Base-by-base conservation (phyloP, 1,140 invertebrate species). In the Megathymus violae region DNA sequence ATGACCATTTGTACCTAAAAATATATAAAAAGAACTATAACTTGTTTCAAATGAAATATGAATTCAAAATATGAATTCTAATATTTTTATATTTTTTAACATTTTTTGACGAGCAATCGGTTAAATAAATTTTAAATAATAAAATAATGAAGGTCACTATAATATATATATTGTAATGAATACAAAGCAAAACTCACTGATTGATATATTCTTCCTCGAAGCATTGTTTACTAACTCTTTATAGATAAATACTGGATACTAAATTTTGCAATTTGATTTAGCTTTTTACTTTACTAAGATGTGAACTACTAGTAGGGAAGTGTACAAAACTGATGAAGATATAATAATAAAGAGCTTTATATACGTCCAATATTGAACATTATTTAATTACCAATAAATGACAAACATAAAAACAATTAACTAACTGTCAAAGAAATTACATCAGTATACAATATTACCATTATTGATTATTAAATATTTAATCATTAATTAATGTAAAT, bases 361-460 rank as follows among this genome's bases (percentile, higher is more conserved):
- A 78, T 74, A 76, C 6, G 13, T 50, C 15, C 63, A 62, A 54
- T 71, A 66, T 67, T 34, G 40, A 66, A 72, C 67, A 74, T 73
- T 76, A 73, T 73, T 78, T 65, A 76, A 76, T 71, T 60, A 67
- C 47, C 56, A 51, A 43, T 62, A 69, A 72, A 70, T 71, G 69
- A 74, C 56, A 43, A 56, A 56, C 27, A 43, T 10, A 56, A 25
- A 44, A 10, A 64, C 58, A 43, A 62, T 71, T 67, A 64, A 68
- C 59, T 71, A 67, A 71, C 61, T 67, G 58, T 59, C 15, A 27
- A 36, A 64, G 25, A 54, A 67, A 51, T 67, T 27, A 54, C 36
- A 64, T 58, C 61, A 58, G 60, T 58, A 61, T 40, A 68, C 44
- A 58, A 41, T 64, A 61, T 60, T 15, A 50, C 34, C 38, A 15